Percentiles rank a stretch among this genome's conserved stretches.
These are phyloP conservation scores for Sylvia borin DNA, from an alignment of 2,797 vertebrate genomes.

Conservation along the genomic window DNA sequence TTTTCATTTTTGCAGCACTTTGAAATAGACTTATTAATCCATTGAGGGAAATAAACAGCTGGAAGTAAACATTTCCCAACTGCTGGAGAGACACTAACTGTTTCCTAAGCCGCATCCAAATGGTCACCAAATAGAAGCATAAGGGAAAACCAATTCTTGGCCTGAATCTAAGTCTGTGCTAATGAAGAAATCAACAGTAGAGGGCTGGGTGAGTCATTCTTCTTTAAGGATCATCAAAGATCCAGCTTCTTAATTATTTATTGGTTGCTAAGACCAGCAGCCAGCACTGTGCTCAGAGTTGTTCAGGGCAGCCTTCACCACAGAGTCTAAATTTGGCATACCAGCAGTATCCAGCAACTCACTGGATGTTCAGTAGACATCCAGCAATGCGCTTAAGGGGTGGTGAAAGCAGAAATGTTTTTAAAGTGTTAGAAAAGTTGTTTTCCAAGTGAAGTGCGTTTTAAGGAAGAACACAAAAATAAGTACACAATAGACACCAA, in stretches of 20 bases:
- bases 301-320: not conserved
- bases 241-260: slow-evolving; percentile 43
- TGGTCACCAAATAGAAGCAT: slow-evolving; percentile 27
- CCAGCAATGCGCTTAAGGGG: not conserved
- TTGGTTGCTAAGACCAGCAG: slow-evolving; percentile 18
- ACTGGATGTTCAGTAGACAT: not conserved
- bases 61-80: slow-evolving; percentile 47
- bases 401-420: slow-evolving; percentile 1
- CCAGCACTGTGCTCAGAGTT: not conserved
- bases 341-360: not conserved
- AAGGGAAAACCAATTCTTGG: slow-evolving; percentile 30
- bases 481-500: not conserved
- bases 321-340: not conserved
- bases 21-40: slow-evolving; percentile 59
- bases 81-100: slow-evolving; percentile 34
- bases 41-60: slow-evolving; percentile 57
- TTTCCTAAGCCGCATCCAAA: slow-evolving; percentile 57
- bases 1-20: slow-evolving; percentile 43
- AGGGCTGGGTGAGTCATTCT: slow-evolving; percentile 28
- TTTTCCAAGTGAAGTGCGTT: not conserved
- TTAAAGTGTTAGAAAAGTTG: not conserved
- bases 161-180: slow-evolving; percentile 7
- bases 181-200: slow-evolving; percentile 45
- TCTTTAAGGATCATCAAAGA: slow-evolving; percentile 23
- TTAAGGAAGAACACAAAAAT: not conserved